Evolutionary conservation across 1,140 invertebrate genomes (phyloP).

Genomic region (Dreissena polymorpha): DNA sequence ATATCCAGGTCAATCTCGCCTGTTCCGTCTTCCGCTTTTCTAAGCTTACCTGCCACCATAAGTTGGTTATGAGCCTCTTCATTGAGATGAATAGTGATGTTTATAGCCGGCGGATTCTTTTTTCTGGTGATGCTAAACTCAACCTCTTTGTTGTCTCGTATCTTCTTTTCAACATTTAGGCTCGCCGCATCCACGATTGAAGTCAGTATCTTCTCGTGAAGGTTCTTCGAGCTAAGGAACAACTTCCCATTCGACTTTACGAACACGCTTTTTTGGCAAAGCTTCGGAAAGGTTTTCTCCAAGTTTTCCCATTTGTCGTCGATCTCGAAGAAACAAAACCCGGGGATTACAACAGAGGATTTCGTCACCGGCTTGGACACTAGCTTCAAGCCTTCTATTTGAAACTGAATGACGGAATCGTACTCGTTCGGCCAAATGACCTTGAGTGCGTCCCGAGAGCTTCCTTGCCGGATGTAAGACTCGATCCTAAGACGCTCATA

Average conservation of each 20-base stretch:
- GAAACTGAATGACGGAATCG: constrained; percentile 33
- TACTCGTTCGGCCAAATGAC: constrained; percentile 41
- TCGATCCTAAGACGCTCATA: constrained; percentile 3
- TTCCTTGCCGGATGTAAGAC: constrained; percentile 39
- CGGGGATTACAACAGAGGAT: constrained; percentile 7
- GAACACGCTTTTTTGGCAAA: constrained; percentile 22
- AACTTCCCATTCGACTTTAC: neutral
- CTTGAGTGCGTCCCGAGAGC: constrained; percentile 39
- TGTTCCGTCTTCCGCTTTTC: neutral
- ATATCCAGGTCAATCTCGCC: constrained; percentile 34
- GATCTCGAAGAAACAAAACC: constrained; percentile 18
- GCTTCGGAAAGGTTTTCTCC: constrained; percentile 14
- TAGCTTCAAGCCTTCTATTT: constrained; percentile 29
- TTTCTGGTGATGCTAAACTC: constrained; percentile 15
- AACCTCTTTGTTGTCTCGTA: neutral
- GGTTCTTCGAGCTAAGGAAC: constrained; percentile 16
- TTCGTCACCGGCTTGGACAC: neutral
- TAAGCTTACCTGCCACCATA: constrained; percentile 5
- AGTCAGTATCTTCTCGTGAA: constrained; percentile 18
- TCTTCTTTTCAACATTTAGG: neutral
- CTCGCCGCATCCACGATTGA: constrained; percentile 31
- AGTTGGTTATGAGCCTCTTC: constrained; percentile 8
- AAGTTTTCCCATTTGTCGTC: neutral
- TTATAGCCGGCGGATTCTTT: constrained; percentile 41
- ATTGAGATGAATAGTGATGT: constrained; percentile 15